These are phyloP conservation scores for Orgyia antiqua DNA, from an alignment of 2,888 invertebrate genomes.

Conservation along the genomic window DNA sequence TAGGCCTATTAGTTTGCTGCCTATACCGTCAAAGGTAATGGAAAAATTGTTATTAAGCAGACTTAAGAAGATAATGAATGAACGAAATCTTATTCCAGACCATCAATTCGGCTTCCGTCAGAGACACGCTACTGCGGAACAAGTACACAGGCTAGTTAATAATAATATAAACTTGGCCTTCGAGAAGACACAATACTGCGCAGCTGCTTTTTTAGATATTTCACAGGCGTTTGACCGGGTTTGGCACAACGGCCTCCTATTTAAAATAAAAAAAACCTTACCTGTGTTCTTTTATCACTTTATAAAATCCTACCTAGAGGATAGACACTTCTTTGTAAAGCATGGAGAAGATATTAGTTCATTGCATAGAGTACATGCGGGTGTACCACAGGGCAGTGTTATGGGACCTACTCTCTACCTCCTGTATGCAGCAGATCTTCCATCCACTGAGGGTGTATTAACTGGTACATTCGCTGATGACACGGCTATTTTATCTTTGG, in stretches of 20 bases:
- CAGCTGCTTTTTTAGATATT: neutral
- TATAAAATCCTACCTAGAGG: too few relatives aligned
- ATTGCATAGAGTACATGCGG: too few relatives aligned
- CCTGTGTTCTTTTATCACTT: too few relatives aligned
- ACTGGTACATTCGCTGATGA: too few relatives aligned
- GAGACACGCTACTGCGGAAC: neutral
- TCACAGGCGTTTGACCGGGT: too few relatives aligned
- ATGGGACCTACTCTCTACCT: neutral
- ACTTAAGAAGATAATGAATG: neutral
- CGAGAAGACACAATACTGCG: neutral
- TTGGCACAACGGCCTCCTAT: neutral
- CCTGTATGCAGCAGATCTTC: too few relatives aligned
- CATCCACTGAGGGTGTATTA: too few relatives aligned
- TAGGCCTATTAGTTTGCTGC: neutral
- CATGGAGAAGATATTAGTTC: too few relatives aligned
- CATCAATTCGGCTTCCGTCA: neutral
- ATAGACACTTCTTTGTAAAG: neutral
- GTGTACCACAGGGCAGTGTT: slow-evolving; percentile 1
- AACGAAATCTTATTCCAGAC: neutral
- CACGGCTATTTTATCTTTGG: too few relatives aligned
- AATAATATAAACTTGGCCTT: neutral
- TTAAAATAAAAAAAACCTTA: neutral
- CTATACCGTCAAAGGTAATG: neutral
- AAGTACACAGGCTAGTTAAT: too few relatives aligned
- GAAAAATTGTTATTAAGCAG: neutral